Percentiles rank a stretch among this genome's conserved stretches.
Evolutionary conservation across 1,140 invertebrate genomes (phyloP).

Genomic region (Drosophila melanogaster): DNA sequence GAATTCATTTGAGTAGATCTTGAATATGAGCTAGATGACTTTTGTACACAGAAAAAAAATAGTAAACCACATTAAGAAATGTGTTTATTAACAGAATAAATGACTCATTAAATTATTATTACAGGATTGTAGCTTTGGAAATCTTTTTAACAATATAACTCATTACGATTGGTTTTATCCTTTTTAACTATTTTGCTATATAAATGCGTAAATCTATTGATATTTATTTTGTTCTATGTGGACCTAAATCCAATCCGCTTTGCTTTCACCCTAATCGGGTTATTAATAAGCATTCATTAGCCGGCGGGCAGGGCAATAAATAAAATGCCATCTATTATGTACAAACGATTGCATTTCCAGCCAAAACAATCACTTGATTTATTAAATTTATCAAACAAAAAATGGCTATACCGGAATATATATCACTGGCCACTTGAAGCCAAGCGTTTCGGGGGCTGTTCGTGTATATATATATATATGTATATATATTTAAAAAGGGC

Average conservation of each 20-base stretch:
- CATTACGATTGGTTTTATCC: too few relatives aligned
- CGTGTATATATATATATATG: conserved; percentile 38
- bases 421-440: conserved; percentile 24
- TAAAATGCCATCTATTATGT: conserved; percentile 69
- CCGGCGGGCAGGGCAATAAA: conserved; percentile 51
- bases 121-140: too few relatives aligned
- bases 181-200: too few relatives aligned
- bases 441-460: neutral
- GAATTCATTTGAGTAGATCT: conserved; percentile 39
- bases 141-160: neutral
- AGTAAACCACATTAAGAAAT: too few relatives aligned
- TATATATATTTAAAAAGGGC: conserved; percentile 64
- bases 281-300: conserved; percentile 76
- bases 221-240: neutral
- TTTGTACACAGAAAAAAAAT: neutral
- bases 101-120: too few relatives aligned
- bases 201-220: neutral
- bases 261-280: conserved; percentile 52
- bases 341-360: conserved; percentile 64
- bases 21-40: conserved; percentile 6
- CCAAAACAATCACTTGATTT: conserved; percentile 63
- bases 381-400: conserved; percentile 68
- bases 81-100: too few relatives aligned
- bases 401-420: conserved; percentile 15
- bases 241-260: conserved; percentile 5